A percentile compares a stretch with the other conserved stretches of the same genome.
Conservation (phyloP, 2,113 vertebrate genomes). For the Chrysochloris asiatica region DNA sequence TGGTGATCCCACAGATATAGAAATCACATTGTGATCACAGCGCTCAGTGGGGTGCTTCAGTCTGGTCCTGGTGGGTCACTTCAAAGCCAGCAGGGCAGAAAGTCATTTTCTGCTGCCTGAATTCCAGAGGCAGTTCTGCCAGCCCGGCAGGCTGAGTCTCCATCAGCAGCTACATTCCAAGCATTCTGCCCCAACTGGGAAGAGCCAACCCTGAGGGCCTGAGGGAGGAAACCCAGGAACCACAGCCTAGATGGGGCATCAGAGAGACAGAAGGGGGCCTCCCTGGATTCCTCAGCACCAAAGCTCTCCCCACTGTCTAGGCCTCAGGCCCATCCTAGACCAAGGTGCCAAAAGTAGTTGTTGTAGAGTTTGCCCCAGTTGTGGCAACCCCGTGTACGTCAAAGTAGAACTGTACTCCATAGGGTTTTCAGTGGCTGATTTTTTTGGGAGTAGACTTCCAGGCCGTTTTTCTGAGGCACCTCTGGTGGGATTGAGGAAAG, state of each 20-base stretch:
- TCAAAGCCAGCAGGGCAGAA: neutral
- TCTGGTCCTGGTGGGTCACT: neutral
- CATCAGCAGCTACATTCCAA: neutral
- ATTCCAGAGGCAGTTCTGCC: neutral
- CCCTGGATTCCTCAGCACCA: neutral
- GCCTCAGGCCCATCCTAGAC: neutral
- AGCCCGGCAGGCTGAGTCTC: neutral
- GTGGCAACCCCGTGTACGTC: neutral
- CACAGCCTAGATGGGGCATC: neutral
- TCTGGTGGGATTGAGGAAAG: neutral
- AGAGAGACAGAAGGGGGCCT: neutral
- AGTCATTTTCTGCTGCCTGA: neutral
- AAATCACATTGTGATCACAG: too few relatives aligned
- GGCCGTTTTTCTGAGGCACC: neutral
- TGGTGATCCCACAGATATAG: too few relatives aligned
- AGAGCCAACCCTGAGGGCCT: neutral
- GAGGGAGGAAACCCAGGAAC: neutral
- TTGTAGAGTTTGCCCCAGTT: neutral
- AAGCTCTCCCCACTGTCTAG: neutral
- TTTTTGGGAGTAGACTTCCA: neutral
- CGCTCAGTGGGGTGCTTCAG: neutral
- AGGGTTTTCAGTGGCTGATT: neutral
- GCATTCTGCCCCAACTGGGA: constrained; percentile 42
- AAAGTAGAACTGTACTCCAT: neutral
- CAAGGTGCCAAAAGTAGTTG: neutral